Evolutionary conservation across 2,888 invertebrate species (phyloP).

Genomic region (Liopterus haemorrhoidalis): DNA sequence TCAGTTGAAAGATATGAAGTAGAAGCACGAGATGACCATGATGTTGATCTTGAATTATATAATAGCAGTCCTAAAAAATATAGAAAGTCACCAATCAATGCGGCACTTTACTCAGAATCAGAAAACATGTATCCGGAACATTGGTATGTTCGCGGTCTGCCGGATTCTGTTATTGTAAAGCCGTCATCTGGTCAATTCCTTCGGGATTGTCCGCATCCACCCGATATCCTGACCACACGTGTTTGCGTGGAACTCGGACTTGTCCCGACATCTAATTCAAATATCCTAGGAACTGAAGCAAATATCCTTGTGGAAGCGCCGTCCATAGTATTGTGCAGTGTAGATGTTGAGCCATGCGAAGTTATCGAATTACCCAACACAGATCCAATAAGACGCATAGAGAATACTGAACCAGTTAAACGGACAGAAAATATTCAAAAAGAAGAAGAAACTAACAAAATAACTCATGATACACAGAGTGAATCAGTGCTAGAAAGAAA

Average conservation of each 20-base stretch:
- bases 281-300: constrained; percentile 21
- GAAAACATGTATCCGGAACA: constrained; percentile 21
- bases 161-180: constrained; percentile 14
- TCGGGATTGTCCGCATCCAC: constrained; percentile 35
- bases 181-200: constrained; percentile 27
- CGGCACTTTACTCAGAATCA: constrained; percentile 15
- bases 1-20: constrained; percentile 28
- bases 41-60: constrained; percentile 47
- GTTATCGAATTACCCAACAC: neutral
- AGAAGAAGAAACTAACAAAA: constrained; percentile 23
- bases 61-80: constrained; percentile 48
- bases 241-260: constrained; percentile 55
- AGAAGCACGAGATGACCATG: constrained; percentile 29
- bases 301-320: constrained; percentile 31
- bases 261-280: constrained; percentile 38
- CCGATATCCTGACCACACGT: constrained; percentile 47
- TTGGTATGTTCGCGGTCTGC: constrained; percentile 15
- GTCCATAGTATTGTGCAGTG: constrained; percentile 40
- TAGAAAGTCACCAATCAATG: constrained; percentile 25
- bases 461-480: constrained; percentile 12
- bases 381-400: neutral
- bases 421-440: constrained; percentile 21
- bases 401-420: neutral
- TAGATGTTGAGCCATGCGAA: constrained; percentile 34
- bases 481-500: constrained; percentile 33